phyloP scores from a whole-genome alignment of 2,113 vertebrate species.

The Nannobrachium achirus region DNA sequence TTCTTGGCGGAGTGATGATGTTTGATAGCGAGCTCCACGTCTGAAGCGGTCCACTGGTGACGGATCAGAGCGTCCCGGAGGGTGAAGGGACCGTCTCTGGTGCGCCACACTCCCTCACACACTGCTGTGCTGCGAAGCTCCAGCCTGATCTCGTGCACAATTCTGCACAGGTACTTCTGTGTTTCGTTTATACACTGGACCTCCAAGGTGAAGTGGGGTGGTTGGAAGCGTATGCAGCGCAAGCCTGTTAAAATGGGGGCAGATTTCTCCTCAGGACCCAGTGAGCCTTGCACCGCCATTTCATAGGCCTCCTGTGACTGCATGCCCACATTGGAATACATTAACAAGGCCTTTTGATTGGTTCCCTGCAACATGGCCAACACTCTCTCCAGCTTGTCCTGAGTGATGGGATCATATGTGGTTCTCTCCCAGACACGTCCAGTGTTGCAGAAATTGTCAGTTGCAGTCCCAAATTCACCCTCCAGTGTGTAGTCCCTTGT shows the following conservation, averaged over 20 bases:
- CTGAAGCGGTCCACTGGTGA: slow-evolving; percentile 83
- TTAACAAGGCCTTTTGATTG: slow-evolving; percentile 90
- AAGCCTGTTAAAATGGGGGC: slow-evolving; percentile 86
- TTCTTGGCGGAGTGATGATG: slow-evolving; percentile 52
- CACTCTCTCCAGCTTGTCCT: slow-evolving; percentile 88
- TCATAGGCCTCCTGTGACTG: slow-evolving; percentile 92
- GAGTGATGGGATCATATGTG: slow-evolving; percentile 89
- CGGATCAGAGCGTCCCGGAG: slow-evolving; percentile 83
- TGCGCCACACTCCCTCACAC: slow-evolving; percentile 86
- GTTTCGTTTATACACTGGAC: slow-evolving; percentile 93
- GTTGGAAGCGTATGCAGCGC: slow-evolving; percentile 83
- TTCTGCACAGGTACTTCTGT: slow-evolving; percentile 86
- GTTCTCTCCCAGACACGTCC: slow-evolving; percentile 89
- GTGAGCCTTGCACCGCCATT: slow-evolving; percentile 85
- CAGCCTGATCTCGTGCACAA: slow-evolving; percentile 91
- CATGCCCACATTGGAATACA: slow-evolving; percentile 90
- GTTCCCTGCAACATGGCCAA: slow-evolving; percentile 90
- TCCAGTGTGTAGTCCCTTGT: slow-evolving; percentile 88
- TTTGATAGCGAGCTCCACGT: slow-evolving; percentile 75
- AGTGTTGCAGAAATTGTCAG: slow-evolving; percentile 85
- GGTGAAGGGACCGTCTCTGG: slow-evolving; percentile 85
- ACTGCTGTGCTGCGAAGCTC: slow-evolving; percentile 88
- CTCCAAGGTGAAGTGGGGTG: slow-evolving; percentile 90
- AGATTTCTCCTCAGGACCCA: slow-evolving; percentile 87
- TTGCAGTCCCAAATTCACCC: slow-evolving; percentile 90